These are phyloP conservation scores for Plecturocebus donacophilus DNA, from an alignment of 2,113 vertebrate genomes.

Conservation along the genomic window DNA sequence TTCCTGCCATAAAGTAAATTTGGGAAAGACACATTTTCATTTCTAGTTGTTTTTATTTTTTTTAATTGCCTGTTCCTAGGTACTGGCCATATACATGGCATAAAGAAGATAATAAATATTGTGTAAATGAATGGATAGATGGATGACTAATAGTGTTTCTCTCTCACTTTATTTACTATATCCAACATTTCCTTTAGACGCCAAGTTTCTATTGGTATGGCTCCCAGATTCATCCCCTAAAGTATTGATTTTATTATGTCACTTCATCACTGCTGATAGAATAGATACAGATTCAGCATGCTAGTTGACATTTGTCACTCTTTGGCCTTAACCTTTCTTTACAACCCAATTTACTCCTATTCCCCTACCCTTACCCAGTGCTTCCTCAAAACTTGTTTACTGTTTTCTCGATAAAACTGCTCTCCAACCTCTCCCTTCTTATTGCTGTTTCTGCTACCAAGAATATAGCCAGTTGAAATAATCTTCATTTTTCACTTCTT, in stretches of 20 bases:
- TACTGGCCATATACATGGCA: not conserved
- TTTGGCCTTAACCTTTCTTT: not conserved
- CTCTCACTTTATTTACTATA: not conserved
- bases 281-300: not conserved
- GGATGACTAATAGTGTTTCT: not conserved
- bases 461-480: not conserved
- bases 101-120: not conserved
- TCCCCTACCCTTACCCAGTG: not conserved
- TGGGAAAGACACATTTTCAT: not conserved
- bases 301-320: not conserved
- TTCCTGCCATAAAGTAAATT: not conserved
- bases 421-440: not conserved
- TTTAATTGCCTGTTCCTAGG: not conserved
- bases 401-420: not conserved
- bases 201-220: not conserved
- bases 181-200: not conserved
- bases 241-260: not conserved
- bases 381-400: not conserved
- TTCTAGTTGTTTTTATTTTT: not conserved
- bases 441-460: not conserved
- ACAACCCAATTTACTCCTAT: not conserved
- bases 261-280: not conserved
- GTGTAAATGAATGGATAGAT: not conserved
- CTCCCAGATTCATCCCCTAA: not conserved
- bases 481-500: not conserved